These are phyloP conservation scores for Phoeniculus purpureus DNA, from an alignment of 2,797 vertebrate species.

Conservation along the genomic window DNA sequence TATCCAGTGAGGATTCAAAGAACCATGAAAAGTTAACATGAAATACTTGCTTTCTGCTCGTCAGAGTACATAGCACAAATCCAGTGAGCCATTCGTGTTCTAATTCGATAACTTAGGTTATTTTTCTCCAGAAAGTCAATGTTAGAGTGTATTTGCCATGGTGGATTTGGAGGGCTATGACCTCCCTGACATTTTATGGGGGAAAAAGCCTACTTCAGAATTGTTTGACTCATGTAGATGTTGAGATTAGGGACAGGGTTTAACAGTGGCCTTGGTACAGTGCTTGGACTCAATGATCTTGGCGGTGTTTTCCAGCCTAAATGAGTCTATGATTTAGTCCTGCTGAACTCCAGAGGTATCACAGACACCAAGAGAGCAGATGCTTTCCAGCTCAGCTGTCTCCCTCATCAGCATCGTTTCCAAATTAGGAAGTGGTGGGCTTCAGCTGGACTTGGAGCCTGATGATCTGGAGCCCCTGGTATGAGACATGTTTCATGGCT, in stretches of 20 bases:
- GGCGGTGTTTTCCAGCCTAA: too few species aligned
- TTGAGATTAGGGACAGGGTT: too few species aligned
- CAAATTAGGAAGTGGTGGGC: conserved; percentile 48
- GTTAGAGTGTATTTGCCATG: neutral
- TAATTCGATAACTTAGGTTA: neutral
- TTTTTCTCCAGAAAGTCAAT: neutral
- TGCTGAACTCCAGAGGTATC: neutral
- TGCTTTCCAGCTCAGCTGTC: neutral
- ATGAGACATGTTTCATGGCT: neutral
- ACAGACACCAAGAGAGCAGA: neutral
- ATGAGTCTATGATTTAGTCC: neutral
- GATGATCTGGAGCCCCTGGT: conserved; percentile 39
- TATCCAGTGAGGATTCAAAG: neutral
- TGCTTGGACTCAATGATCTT: too few species aligned
- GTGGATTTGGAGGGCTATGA: neutral
- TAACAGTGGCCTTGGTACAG: too few species aligned
- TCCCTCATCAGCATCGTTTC: neutral
- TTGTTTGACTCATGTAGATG: too few species aligned
- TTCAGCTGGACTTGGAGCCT: neutral
- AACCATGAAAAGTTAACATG: neutral
- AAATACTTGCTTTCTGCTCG: neutral
- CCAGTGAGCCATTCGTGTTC: neutral
- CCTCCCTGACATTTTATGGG: too few species aligned
- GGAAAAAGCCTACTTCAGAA: too few species aligned
- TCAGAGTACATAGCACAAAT: neutral